Percentiles rank a stretch among this genome's conserved stretches.
These are phyloP conservation scores for Hypomesus transpacificus DNA, from an alignment of 2,113 vertebrate species.

Conservation along the genomic window DNA sequence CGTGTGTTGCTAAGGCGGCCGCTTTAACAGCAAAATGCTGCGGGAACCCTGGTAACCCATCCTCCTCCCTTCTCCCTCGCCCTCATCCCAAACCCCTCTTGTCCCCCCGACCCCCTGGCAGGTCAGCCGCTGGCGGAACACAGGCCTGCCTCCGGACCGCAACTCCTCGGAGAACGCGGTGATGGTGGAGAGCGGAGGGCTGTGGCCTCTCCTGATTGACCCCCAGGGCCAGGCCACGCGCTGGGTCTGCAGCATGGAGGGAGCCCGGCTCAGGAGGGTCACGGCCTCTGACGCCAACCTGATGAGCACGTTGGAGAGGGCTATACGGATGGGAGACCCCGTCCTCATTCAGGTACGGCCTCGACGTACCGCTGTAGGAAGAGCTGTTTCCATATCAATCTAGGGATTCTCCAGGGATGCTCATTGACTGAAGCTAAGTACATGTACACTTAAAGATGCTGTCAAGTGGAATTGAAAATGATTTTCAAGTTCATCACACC, in stretches of 20 bases:
- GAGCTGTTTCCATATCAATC: too few relatives aligned
- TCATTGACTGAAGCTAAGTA: too few relatives aligned
- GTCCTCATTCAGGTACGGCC: slow-evolving; percentile 58
- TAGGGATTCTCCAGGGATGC: too few relatives aligned
- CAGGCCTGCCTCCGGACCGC: slow-evolving; percentile 61
- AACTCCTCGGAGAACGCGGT: slow-evolving; percentile 66
- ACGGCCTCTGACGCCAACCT: slow-evolving; percentile 39
- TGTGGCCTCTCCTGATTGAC: slow-evolving; percentile 69
- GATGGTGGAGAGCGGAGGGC: slow-evolving; percentile 46
- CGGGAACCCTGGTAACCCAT: too few relatives aligned
- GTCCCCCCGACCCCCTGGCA: slow-evolving; percentile 15
- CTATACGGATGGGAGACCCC: slow-evolving; percentile 51
- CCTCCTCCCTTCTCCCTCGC: too few relatives aligned
- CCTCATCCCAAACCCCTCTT: too few relatives aligned
- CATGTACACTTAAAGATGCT: too few relatives aligned
- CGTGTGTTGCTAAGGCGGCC: too few relatives aligned
- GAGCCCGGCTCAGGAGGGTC: slow-evolving; percentile 44
- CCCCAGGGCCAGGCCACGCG: slow-evolving; percentile 56
- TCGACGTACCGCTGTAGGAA: not conserved
- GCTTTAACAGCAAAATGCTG: too few relatives aligned
- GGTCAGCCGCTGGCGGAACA: slow-evolving; percentile 57
- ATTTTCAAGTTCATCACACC: too few relatives aligned
- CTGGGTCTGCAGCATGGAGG: slow-evolving; percentile 65
- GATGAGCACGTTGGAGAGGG: slow-evolving; percentile 45
- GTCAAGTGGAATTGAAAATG: too few relatives aligned